Conservation (phyloP, 1,140 invertebrate species). For the Holotrichia oblita region DNA sequence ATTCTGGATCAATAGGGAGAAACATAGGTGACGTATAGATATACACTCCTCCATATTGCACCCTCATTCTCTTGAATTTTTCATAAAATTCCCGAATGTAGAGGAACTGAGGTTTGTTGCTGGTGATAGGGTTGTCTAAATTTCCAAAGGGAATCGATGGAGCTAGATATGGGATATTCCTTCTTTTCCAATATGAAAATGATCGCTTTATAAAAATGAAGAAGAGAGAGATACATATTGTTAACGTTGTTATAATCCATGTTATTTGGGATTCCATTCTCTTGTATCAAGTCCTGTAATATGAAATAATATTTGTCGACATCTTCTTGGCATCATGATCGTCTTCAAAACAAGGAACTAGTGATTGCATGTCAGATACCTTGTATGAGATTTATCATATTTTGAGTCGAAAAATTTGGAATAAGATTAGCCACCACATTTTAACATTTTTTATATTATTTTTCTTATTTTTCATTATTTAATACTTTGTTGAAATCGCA, state of each 20-base stretch:
- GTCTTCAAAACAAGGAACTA: too few species aligned
- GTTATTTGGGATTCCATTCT: background rate
- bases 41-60: constrained; percentile 61
- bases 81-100: constrained; percentile 53
- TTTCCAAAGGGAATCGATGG: constrained; percentile 58
- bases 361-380: too few species aligned
- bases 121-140: constrained; percentile 49
- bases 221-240: background rate
- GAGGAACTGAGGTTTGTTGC: constrained; percentile 50
- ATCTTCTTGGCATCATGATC: too few species aligned
- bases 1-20: constrained; percentile 65
- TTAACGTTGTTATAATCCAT: background rate
- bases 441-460: too few species aligned
- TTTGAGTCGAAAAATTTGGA: too few species aligned
- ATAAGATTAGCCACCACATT: too few species aligned
- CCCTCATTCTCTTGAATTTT: constrained; percentile 45
- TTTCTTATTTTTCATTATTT: too few species aligned
- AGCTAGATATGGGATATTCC: constrained; percentile 58
- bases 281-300: too few species aligned
- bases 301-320: too few species aligned
- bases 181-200: constrained; percentile 58
- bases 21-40: constrained; percentile 62
- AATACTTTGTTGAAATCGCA: too few species aligned
- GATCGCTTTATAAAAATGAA: background rate
- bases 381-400: too few species aligned